phyloP scores from a whole-genome alignment of 2,888 invertebrate genomes.

The Gryllus longicercus region DNA sequence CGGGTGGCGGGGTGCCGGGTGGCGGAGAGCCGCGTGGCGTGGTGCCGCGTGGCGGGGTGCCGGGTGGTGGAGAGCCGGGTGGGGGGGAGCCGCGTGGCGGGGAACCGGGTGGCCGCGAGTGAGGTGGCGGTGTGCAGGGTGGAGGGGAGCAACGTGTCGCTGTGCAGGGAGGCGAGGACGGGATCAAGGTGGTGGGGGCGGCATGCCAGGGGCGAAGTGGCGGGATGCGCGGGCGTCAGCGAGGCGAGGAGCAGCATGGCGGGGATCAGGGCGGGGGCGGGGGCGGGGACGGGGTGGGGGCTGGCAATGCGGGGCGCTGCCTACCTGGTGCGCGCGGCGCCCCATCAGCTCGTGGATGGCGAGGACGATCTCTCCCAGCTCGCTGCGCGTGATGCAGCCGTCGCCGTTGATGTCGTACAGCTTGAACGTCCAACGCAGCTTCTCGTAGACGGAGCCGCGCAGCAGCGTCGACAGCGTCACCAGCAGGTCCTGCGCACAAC shows the following conservation, averaged over 20 bases:
- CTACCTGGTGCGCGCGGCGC: conserved; percentile 62
- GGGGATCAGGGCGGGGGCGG: not conserved
- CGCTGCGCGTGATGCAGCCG: conserved; percentile 88
- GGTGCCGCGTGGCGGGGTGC: too few relatives aligned
- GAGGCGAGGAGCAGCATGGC: not conserved
- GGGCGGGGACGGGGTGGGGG: not conserved
- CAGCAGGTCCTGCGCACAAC: conserved; percentile 73
- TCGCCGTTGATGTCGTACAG: conserved; percentile 95
- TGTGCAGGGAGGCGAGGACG: not conserved
- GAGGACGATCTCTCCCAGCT: conserved; percentile 80
- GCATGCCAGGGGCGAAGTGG: not conserved
- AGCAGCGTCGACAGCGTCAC: conserved; percentile 88
- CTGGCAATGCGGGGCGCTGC: not conserved
- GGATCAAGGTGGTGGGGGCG: not conserved
- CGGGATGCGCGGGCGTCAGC: rapidly evolving
- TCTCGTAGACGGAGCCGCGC: conserved; percentile 89
- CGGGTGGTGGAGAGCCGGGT: too few relatives aligned
- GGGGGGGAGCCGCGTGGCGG: too few relatives aligned
- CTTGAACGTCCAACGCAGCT: conserved; percentile 93
- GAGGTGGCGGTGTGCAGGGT: too few relatives aligned
- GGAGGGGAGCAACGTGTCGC: not conserved
- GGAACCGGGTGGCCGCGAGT: too few relatives aligned
- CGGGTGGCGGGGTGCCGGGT: too few relatives aligned
- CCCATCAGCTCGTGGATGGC: conserved; percentile 93
- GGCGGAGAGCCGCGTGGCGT: too few relatives aligned